Conservation (phyloP, 2,113 vertebrate species). For the Desmodus rotundus region DNA sequence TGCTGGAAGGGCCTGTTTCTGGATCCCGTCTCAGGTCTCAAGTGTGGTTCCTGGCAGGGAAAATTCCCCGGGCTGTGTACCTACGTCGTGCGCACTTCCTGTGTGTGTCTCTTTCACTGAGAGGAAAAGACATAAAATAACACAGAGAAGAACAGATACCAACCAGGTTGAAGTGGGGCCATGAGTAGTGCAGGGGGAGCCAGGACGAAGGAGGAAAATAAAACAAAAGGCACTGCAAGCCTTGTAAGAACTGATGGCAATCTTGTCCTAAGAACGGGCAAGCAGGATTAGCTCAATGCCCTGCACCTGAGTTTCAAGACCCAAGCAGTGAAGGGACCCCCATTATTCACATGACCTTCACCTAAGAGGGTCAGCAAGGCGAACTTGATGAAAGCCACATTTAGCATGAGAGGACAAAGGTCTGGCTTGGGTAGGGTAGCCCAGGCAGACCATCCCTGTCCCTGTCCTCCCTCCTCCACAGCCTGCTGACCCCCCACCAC, state of each 20-base stretch:
- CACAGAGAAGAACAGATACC: neutral
- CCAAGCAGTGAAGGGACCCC: neutral
- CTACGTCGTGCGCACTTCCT: neutral
- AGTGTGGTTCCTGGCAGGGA: neutral
- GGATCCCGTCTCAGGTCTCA: neutral
- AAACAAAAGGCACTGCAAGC: neutral
- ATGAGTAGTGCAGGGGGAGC: neutral
- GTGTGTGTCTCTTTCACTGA: neutral
- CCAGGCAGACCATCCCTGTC: neutral
- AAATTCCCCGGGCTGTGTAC: neutral
- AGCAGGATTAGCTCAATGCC: accelerated
- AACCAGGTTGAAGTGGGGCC: neutral
- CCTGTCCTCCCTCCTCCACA: neutral
- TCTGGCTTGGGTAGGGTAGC: neutral
- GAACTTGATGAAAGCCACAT: accelerated
- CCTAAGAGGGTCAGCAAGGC: neutral
- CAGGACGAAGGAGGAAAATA: neutral
- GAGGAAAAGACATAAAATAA: neutral
- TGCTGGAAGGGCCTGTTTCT: neutral
- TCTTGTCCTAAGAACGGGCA: accelerated
- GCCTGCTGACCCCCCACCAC: neutral
- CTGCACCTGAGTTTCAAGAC: neutral
- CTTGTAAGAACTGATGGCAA: neutral
- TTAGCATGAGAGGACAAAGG: neutral
- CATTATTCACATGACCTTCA: neutral